Percentiles rank a stretch among this genome's conserved stretches.
These are phyloP conservation scores for Pseudochaenichthys georgianus DNA, from an alignment of 2,797 vertebrate genomes.

Conservation along the genomic window DNA sequence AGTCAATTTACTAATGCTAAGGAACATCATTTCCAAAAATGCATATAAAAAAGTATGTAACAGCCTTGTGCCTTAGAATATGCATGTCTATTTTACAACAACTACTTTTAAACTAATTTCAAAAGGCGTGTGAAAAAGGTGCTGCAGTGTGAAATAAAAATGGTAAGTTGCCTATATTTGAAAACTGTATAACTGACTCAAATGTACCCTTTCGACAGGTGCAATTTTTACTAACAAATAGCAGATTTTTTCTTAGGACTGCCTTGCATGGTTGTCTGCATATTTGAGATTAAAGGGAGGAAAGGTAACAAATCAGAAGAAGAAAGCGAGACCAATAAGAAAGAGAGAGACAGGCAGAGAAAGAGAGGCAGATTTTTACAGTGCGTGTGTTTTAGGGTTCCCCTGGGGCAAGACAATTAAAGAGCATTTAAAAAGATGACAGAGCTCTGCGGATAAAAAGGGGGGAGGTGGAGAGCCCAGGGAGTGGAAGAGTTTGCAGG, in stretches of 20 bases:
- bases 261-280: not conserved
- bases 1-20: not conserved
- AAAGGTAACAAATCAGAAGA: slow-evolving; percentile 23
- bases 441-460: slow-evolving; percentile 51
- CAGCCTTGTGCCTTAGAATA: not conserved
- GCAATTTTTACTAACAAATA: slow-evolving; percentile 6
- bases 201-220: slow-evolving; percentile 25
- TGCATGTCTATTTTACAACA: not conserved
- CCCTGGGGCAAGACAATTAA: slow-evolving; percentile 76
- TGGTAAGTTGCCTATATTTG: not conserved
- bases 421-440: slow-evolving; percentile 80
- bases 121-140: not conserved
- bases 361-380: slow-evolving; percentile 71
- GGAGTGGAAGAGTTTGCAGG: slow-evolving; percentile 66
- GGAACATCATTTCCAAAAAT: not conserved
- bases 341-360: slow-evolving; percentile 52
- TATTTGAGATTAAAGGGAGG: slow-evolving; percentile 14
- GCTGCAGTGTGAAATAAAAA: not conserved
- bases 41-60: not conserved
- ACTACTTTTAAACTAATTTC: not conserved
- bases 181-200: not conserved
- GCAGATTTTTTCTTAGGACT: not conserved
- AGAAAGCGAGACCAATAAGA: slow-evolving; percentile 16
- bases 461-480: slow-evolving; percentile 44
- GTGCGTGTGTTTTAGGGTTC: slow-evolving; percentile 63